Evolutionary conservation across 1,140 invertebrate species (phyloP).

Genomic region (Nasonia longicornis): DNA sequence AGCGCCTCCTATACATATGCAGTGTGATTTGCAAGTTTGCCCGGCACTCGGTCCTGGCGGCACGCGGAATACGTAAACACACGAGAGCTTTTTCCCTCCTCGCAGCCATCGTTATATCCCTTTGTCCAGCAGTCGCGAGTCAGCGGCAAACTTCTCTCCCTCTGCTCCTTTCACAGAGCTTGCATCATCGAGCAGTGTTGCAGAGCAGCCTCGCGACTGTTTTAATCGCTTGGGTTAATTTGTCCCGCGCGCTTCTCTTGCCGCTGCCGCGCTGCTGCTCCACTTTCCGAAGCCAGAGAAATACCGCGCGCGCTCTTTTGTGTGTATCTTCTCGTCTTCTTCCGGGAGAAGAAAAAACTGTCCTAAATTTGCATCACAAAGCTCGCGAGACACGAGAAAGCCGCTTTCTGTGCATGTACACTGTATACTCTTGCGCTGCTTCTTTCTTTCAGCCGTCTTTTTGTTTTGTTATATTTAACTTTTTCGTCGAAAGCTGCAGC

Average conservation of each 20-base stretch:
- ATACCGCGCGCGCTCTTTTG: background rate
- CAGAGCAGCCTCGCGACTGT: background rate
- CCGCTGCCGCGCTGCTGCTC: background rate
- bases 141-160: background rate
- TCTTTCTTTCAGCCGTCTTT: background rate
- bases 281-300: background rate
- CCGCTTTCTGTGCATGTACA: background rate
- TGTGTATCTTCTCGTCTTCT: background rate
- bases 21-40: background rate
- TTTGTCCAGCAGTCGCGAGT: background rate
- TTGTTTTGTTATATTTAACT: background rate
- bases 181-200: background rate
- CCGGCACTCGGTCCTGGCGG: background rate
- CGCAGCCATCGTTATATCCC: background rate
- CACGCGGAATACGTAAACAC: background rate
- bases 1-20: background rate
- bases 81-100: background rate
- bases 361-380: constrained; percentile 23
- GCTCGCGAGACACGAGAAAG: background rate
- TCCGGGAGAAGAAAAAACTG: background rate
- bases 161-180: background rate
- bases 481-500: background rate
- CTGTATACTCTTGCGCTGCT: background rate
- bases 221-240: constrained; percentile 24
- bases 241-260: background rate